These are phyloP conservation scores for Hoplodrina blanda DNA, from an alignment of 2,888 invertebrate species.

Conservation along the genomic window DNA sequence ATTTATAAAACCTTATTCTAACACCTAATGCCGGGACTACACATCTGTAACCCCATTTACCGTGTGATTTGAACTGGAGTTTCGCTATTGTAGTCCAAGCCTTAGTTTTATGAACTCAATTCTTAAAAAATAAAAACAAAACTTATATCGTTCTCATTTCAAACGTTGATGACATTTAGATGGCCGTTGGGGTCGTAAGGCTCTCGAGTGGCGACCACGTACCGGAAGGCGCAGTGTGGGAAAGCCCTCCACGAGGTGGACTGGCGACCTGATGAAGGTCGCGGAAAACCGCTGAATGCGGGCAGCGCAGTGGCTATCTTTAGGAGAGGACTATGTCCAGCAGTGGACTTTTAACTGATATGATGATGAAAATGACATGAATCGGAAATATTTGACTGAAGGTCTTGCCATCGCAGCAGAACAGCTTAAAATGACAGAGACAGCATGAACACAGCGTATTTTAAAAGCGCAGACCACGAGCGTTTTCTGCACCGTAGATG, in stretches of 20 bases:
- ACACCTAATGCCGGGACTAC: background rate
- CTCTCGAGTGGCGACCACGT: background rate
- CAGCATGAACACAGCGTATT: background rate
- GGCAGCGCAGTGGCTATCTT: too few species aligned
- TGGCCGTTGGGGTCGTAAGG: background rate
- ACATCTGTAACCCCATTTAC: background rate
- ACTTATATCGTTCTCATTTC: slow-evolving; percentile 16
- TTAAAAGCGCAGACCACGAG: too few species aligned
- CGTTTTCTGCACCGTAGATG: too few species aligned
- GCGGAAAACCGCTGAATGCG: too few species aligned
- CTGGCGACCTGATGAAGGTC: too few species aligned
- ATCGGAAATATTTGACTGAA: too few species aligned
- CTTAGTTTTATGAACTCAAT: slow-evolving; percentile 14
- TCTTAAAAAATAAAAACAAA: slow-evolving; percentile 30
- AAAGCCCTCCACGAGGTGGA: too few species aligned
- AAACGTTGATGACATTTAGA: background rate
- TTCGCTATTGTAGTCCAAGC: background rate
- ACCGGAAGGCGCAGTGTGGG: too few species aligned
- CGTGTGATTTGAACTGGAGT: background rate
- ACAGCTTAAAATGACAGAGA: slow-evolving; percentile 4
- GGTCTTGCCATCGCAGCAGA: background rate
- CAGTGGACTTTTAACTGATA: too few species aligned
- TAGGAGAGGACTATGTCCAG: too few species aligned
- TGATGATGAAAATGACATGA: too few species aligned
- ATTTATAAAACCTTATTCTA: slow-evolving; percentile 35